These are phyloP conservation scores for Arge pagana DNA, from an alignment of 2,888 invertebrate genomes.

Conservation along the genomic window DNA sequence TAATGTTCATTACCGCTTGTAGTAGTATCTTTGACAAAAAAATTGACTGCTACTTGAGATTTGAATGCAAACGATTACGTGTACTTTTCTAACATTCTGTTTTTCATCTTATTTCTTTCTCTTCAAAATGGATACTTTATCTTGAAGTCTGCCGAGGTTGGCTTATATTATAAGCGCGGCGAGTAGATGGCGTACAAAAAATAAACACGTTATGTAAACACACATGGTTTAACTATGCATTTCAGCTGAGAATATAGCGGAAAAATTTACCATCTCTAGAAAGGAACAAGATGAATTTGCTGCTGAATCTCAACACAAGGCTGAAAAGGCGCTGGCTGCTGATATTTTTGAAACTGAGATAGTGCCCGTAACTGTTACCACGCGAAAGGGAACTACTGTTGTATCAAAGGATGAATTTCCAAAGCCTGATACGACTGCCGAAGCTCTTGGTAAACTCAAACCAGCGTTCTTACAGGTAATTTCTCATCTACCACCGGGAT, in stretches of 20 bases:
- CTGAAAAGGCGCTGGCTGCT: conserved; percentile 65
- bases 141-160: no score
- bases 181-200: neutral
- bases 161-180: no score
- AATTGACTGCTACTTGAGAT: no score
- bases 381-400: conserved; percentile 58
- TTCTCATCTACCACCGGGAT: neutral
- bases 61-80: no score
- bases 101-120: neutral
- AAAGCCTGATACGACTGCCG: conserved; percentile 65
- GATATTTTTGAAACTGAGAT: conserved; percentile 75
- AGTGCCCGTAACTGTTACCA: conserved; percentile 65
- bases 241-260: conserved; percentile 77
- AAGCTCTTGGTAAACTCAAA: conserved; percentile 65
- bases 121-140: conserved; percentile 1
- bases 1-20: no score
- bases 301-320: conserved; percentile 68
- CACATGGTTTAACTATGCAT: conserved; percentile 19
- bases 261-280: conserved; percentile 67
- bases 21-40: no score
- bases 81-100: neutral
- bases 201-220: conserved; percentile 1
- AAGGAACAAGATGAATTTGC: conserved; percentile 75
- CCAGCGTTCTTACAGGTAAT: conserved; percentile 68
- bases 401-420: conserved; percentile 74